Evolutionary conservation across 2,888 invertebrate genomes (phyloP).

Genomic region (Agrotis clavis): DNA sequence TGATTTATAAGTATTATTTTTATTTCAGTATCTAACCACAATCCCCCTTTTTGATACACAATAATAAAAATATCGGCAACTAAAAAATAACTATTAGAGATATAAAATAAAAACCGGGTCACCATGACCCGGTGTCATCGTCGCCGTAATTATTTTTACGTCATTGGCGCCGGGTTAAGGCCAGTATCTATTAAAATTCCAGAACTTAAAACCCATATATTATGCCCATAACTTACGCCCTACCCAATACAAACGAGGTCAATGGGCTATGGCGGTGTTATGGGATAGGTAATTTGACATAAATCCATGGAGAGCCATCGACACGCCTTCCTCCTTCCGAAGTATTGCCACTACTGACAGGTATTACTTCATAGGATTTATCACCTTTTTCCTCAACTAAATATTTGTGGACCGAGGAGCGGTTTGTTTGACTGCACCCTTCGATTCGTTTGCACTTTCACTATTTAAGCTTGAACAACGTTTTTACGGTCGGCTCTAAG

Average conservation of each 20-base stretch:
- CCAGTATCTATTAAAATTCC: background rate
- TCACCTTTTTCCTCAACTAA: constrained; percentile 69
- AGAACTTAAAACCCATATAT: background rate
- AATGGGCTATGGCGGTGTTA: constrained; percentile 78
- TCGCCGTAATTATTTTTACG: too few species aligned
- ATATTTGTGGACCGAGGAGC: constrained; percentile 45
- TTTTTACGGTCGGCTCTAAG: too few species aligned
- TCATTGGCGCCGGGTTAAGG: too few species aligned
- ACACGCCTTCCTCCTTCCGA: constrained; percentile 78
- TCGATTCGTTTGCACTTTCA: constrained; percentile 14
- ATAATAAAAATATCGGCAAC: too few species aligned
- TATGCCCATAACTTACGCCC: constrained; percentile 62
- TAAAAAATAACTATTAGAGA: too few species aligned
- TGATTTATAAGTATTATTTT: too few species aligned
- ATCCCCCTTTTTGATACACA: too few species aligned
- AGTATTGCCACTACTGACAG: constrained; percentile 78
- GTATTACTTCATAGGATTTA: constrained; percentile 78
- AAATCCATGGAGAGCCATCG: constrained; percentile 83
- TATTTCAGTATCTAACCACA: too few species aligned
- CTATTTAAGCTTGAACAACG: background rate
- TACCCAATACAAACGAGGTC: constrained; percentile 76
- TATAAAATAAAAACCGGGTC: too few species aligned
- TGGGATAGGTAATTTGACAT: constrained; percentile 87
- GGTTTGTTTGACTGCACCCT: constrained; percentile 22
- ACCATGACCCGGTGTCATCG: too few species aligned